Conservation (phyloP, 1,140 invertebrate species). For the Liolophura sinensis region DNA sequence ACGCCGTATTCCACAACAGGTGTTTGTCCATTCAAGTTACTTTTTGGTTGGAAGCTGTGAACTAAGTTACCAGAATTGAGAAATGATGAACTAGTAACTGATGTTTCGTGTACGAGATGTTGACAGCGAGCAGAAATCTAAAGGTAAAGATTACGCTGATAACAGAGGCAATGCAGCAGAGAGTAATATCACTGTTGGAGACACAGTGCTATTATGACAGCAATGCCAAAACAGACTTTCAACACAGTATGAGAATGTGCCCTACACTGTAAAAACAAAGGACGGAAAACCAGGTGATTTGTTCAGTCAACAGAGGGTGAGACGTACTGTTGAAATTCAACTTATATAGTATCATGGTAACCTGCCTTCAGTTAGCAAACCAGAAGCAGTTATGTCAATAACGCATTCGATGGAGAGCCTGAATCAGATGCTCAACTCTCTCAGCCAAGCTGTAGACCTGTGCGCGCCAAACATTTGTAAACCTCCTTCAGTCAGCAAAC, state of each 20-base stretch:
- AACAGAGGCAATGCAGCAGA: slow-evolving; percentile 1
- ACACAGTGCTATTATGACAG: slow-evolving; percentile 11
- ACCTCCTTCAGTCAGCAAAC: too few species aligned
- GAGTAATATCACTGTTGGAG: slow-evolving; percentile 5
- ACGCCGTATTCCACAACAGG: slow-evolving; percentile 17
- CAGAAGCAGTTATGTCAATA: too few species aligned
- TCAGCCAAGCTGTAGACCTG: too few species aligned
- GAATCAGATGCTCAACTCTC: too few species aligned
- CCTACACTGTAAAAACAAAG: slow-evolving; percentile 2
- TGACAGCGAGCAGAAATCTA: slow-evolving; percentile 21
- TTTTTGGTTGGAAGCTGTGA: slow-evolving; percentile 23
- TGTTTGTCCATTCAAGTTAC: slow-evolving; percentile 17
- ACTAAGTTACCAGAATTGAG: slow-evolving; percentile 22
- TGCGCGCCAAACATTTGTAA: too few species aligned
- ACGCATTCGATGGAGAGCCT: too few species aligned
- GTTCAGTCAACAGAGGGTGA: slow-evolving; percentile 5
- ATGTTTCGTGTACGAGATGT: slow-evolving; percentile 12
- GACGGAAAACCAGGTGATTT: not conserved
- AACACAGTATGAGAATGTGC: slow-evolving; percentile 5
- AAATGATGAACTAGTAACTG: not conserved
- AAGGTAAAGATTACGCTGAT: slow-evolving; percentile 21
- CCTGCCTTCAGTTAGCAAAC: not conserved
- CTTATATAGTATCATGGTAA: not conserved
- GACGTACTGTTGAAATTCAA: slow-evolving; percentile 2
- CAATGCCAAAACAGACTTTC: slow-evolving; percentile 4